Conservation (phyloP, 2,797 vertebrate genomes). For the Epinephelus coioides region DNA sequence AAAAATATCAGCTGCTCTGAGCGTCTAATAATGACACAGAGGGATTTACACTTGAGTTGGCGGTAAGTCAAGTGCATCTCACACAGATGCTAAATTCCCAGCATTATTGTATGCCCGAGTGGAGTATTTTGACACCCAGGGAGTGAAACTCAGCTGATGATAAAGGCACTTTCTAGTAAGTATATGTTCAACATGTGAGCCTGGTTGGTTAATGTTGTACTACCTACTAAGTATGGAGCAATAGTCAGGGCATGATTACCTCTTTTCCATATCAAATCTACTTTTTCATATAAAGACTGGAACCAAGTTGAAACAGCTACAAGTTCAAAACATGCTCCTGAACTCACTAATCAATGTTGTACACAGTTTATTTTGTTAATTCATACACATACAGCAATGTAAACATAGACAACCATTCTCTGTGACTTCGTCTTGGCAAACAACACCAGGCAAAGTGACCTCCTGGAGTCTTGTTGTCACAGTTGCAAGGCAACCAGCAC, state of each 20-base stretch:
- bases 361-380: too few species aligned
- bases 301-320: not conserved
- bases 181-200: not conserved
- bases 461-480: constrained; percentile 5
- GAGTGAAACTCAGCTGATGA: too few species aligned
- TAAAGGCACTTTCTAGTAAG: not conserved
- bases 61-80: too few species aligned
- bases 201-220: not conserved
- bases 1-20: too few species aligned
- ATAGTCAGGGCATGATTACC: not conserved
- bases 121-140: too few species aligned
- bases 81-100: too few species aligned
- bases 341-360: too few species aligned
- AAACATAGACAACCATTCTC: too few species aligned
- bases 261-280: not conserved
- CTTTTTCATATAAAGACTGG: not conserved
- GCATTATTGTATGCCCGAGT: too few species aligned
- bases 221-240: not conserved
- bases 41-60: too few species aligned
- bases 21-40: too few species aligned
- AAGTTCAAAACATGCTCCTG: not conserved
- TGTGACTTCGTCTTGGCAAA: not conserved
- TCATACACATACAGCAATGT: not conserved
- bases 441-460: not conserved
- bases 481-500: not conserved